phyloP scores from a whole-genome alignment of 1,140 invertebrate genomes.

The Planococcus citri region DNA sequence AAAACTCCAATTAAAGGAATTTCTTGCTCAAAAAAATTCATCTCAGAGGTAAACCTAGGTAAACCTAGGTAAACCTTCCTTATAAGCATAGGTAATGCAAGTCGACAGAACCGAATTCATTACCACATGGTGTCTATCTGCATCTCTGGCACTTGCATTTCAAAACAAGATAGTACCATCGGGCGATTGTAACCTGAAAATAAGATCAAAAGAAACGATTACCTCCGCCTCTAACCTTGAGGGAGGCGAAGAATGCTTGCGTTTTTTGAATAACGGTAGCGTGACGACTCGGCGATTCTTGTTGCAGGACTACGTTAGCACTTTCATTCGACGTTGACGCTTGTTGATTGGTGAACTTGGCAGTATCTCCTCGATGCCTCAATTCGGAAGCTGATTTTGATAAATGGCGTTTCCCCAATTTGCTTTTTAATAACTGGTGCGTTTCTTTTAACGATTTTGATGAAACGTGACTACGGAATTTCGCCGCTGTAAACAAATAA shows the following conservation, averaged over 20 bases:
- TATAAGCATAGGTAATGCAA: too few relatives aligned
- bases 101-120: too few relatives aligned
- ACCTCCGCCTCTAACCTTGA: conserved; percentile 13
- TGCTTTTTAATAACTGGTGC: not conserved
- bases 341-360: not conserved
- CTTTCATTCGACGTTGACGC: not conserved
- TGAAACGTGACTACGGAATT: not conserved
- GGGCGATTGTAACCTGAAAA: too few relatives aligned
- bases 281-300: not conserved
- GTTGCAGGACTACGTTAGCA: not conserved
- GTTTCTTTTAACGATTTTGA: conserved; percentile 11
- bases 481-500: conserved; percentile 5
- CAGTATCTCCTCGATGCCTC: not conserved
- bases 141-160: too few relatives aligned
- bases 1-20: too few relatives aligned
- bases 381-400: conserved; percentile 1
- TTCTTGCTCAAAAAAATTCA: too few relatives aligned
- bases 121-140: too few relatives aligned
- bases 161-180: too few relatives aligned
- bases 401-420: not conserved
- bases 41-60: too few relatives aligned
- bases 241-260: conserved; percentile 6
- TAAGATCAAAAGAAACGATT: not conserved
- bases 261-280: conserved; percentile 6
- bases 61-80: too few relatives aligned